Evolutionary conservation across 64 coral and sea anemone species (phyloP), one percentile per base, ranked within the genome.

Genomic region (Montipora foliosa): DNA sequence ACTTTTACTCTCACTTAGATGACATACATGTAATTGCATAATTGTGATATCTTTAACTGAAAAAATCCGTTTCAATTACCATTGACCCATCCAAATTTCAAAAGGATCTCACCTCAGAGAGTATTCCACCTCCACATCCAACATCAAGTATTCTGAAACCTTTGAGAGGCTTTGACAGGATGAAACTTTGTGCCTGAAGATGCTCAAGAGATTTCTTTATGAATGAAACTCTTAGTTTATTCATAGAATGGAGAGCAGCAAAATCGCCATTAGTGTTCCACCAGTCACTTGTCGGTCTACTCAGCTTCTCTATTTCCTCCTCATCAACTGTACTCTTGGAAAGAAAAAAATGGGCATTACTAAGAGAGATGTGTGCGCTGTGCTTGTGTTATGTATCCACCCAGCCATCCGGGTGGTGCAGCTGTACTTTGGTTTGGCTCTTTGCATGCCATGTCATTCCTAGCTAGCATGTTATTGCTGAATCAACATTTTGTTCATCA

Each of bases 71-170:
- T n/a, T n/a, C n/a, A n/a, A n/a, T n/a, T n/a, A n/a, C n/a, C n/a
- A n/a, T n/a, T n/a, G n/a, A n/a, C n/a, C n/a, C n/a, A n/a, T n/a
- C n/a, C n/a, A n/a, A n/a, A n/a, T n/a, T n/a, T n/a, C n/a, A n/a
- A n/a, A n/a, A n/a, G n/a, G n/a, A n/a, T n/a, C 59, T 22, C 80
- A 96, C 98, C 92, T 99, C 95, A 49, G 87, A 92, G 49, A 99
- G 47, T 73, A 99, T 92, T 12, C 98, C 98, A 37, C 98, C 98
- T 79, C 98, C 98, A 90, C 98, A 99, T 5, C 98, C 98, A 53
- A 99, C 74, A 75, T 99, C 98, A 20, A 99, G 86, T 44, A 99
- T 81, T 74, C 83, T 94, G 8, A 90, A 86, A 24, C 81, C 92
- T 44, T 69, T 60, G 10, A 99, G 89, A 16, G 95, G 92, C 77